Percentiles rank a stretch among this genome's conserved stretches.
phyloP scores from a whole-genome alignment of 2,888 invertebrate species.

The Spisula subtruncata region DNA sequence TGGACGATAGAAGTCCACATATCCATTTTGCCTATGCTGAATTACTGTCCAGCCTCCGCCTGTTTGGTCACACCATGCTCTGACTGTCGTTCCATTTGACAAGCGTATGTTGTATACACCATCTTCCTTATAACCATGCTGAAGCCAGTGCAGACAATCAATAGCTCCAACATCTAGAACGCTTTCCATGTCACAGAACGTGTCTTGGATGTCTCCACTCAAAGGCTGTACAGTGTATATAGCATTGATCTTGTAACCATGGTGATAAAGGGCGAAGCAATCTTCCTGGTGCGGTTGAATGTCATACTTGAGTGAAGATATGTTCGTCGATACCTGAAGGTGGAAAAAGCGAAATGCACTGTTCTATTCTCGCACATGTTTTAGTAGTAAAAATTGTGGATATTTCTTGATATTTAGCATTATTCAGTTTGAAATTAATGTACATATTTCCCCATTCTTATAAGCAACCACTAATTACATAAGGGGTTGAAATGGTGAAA shows the following conservation, averaged over 20 bases:
- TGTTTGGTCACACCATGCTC: background rate
- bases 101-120: background rate
- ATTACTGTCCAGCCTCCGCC: background rate
- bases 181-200: background rate
- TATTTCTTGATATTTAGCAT: too few species aligned
- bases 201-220: background rate
- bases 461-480: too few species aligned
- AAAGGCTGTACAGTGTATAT: background rate
- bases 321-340: background rate
- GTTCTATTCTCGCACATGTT: too few species aligned
- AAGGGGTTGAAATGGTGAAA: too few species aligned
- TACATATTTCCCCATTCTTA: too few species aligned
- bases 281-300: background rate
- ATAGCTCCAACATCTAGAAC: background rate
- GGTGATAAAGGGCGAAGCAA: background rate
- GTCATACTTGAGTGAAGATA: background rate
- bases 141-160: background rate
- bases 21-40: background rate
- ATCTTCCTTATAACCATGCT: background rate
- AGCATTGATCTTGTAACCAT: background rate
- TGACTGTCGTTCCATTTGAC: background rate
- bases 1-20: background rate
- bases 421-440: too few species aligned
- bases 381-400: too few species aligned
- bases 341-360: too few species aligned